Conservation (phyloP, 2,113 vertebrate genomes). For the Corythoichthys intestinalis region DNA sequence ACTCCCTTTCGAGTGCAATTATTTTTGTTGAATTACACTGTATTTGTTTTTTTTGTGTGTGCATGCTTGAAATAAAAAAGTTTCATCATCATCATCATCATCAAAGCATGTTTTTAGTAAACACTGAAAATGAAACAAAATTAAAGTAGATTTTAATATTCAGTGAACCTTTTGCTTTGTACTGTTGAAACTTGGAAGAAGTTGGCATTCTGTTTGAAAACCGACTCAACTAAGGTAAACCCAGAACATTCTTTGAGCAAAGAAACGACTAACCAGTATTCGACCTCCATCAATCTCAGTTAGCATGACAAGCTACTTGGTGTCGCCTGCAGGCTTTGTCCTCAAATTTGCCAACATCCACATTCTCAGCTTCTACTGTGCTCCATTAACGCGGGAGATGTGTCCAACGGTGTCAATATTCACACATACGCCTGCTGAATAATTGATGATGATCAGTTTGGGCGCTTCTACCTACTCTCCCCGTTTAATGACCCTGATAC, state of each 20-base stretch:
- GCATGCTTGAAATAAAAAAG: too few species aligned
- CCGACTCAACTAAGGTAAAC: not conserved
- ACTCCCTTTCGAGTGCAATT: too few species aligned
- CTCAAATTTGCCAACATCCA: slow-evolving; percentile 46
- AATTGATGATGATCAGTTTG: slow-evolving; percentile 59
- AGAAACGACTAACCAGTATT: not conserved
- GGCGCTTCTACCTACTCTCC: slow-evolving; percentile 30
- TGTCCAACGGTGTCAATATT: slow-evolving; percentile 64
- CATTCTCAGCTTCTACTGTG: slow-evolving; percentile 41
- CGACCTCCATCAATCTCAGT: slow-evolving; percentile 35
- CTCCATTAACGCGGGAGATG: slow-evolving; percentile 49
- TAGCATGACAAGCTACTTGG: slow-evolving; percentile 53
- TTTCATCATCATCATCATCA: too few species aligned
- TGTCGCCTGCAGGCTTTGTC: slow-evolving; percentile 57
- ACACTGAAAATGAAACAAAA: too few species aligned
- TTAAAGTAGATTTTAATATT: too few species aligned
- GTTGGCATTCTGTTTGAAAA: not conserved
- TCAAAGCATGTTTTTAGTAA: too few species aligned
- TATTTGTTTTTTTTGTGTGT: too few species aligned
- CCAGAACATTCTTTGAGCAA: not conserved
- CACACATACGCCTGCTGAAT: slow-evolving; percentile 68
- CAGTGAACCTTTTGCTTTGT: not conserved
- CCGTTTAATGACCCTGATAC: slow-evolving; percentile 44
- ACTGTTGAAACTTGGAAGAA: not conserved
- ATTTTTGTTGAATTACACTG: too few species aligned